Percentiles rank a stretch among this genome's conserved stretches.
Conservation (phyloP, 2,888 invertebrate genomes). For the Acronicta psi region DNA sequence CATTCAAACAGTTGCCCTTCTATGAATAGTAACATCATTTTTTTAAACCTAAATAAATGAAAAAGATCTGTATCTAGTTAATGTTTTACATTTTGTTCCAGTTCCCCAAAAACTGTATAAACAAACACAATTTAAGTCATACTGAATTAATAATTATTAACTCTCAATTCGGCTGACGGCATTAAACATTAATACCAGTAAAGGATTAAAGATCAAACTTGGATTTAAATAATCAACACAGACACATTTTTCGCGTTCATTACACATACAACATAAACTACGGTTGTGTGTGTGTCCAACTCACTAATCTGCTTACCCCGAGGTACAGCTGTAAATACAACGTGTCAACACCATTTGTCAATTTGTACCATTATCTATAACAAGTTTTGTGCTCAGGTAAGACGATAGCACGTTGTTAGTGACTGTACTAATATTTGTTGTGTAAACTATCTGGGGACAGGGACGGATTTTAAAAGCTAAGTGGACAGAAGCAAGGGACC, state of each 20-base stretch:
- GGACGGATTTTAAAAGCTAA: slow-evolving; percentile 13
- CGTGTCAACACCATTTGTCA: slow-evolving; percentile 56
- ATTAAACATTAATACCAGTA: too few relatives aligned
- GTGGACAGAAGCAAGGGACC: neutral
- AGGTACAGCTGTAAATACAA: slow-evolving; percentile 51
- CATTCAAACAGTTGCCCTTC: too few relatives aligned
- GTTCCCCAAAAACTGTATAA: too few relatives aligned
- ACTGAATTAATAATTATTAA: too few relatives aligned
- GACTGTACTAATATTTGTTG: slow-evolving; percentile 41
- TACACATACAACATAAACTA: neutral
- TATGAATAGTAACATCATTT: too few relatives aligned
- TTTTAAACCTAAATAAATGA: too few relatives aligned
- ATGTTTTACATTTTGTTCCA: too few relatives aligned
- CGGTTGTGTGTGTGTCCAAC: slow-evolving; percentile 16
- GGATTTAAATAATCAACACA: neutral
- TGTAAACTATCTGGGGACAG: slow-evolving; percentile 25
- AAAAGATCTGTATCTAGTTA: too few relatives aligned
- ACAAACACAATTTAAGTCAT: too few relatives aligned
- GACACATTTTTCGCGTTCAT: neutral
- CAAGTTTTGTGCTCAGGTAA: slow-evolving; percentile 49
- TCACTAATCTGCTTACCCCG: slow-evolving; percentile 33
- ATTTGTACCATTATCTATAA: slow-evolving; percentile 53
- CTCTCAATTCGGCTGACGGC: too few relatives aligned
- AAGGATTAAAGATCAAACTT: too few relatives aligned
- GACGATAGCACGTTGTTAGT: slow-evolving; percentile 32